A percentile compares a stretch with the other conserved stretches of the same genome.
These are phyloP conservation scores for Odobenus rosmarus DNA, from an alignment of 2,113 vertebrate species.

Conservation along the genomic window DNA sequence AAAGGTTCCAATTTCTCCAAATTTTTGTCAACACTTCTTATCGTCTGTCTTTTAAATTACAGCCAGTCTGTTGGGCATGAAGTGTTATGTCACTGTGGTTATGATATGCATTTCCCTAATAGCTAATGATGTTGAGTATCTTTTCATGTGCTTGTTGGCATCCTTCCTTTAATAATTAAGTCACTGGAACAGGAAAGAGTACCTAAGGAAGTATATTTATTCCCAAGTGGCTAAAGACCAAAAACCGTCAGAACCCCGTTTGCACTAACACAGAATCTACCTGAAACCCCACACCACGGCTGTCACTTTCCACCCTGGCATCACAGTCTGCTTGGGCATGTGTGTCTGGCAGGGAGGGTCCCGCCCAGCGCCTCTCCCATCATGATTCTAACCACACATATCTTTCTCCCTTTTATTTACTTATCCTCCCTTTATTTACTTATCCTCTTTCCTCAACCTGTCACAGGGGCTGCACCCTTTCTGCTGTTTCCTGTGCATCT, in stretches of 20 bases:
- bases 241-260: background rate
- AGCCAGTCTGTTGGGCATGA: background rate
- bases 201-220: background rate
- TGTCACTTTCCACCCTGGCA: background rate
- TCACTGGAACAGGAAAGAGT: background rate
- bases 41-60: background rate
- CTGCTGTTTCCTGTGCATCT: background rate
- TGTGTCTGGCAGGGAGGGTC: background rate
- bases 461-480: background rate
- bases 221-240: background rate
- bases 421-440: background rate
- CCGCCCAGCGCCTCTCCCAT: background rate
- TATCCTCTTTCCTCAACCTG: background rate
- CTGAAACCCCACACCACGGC: background rate
- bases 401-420: background rate
- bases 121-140: background rate
- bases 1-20: background rate
- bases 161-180: background rate
- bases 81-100: background rate
- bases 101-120: background rate
- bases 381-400: rapidly evolving
- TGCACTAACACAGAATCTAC: background rate
- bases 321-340: background rate
- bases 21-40: background rate
- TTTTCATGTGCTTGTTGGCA: background rate